Evolutionary conservation across 92 coral and sea anemone genomes (phyloP).

Genomic region (Epizoanthus illoricatus): DNA sequence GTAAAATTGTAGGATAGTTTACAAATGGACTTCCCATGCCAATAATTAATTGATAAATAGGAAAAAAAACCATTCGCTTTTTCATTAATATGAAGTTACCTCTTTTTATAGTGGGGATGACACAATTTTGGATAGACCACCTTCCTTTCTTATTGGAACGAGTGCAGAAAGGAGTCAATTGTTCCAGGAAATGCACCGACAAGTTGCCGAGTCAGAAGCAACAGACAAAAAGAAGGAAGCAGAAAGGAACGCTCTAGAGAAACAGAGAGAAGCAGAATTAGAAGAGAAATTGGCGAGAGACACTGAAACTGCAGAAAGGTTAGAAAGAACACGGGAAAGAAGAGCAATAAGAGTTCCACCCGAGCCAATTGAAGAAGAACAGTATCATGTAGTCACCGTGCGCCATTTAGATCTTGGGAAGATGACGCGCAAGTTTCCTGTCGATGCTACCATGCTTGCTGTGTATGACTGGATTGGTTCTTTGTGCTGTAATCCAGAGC

Average conservation of each 20-base stretch:
- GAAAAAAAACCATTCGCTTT: too few relatives aligned
- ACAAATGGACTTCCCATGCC: too few relatives aligned
- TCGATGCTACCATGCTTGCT: conserved; percentile 12
- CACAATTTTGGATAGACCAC: conserved; percentile 13
- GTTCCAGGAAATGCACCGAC: conserved; percentile 3
- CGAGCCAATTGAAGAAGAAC: conserved; percentile 8
- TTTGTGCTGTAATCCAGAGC: conserved; percentile 4
- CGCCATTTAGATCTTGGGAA: conserved; percentile 19
- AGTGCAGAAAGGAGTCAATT: conserved; percentile 7
- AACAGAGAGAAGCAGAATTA: conserved; percentile 3
- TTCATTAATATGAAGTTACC: neutral
- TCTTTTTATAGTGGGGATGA: conserved; percentile 22
- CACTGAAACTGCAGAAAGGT: neutral
- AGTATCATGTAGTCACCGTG: neutral
- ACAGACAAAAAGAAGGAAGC: conserved; percentile 12
- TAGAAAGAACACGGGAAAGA: neutral
- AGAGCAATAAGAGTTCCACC: conserved; percentile 14
- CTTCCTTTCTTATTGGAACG: conserved; percentile 27
- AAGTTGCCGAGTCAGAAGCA: conserved; percentile 10
- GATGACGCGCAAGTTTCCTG: conserved; percentile 7
- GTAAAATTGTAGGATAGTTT: too few relatives aligned
- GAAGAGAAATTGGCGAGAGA: conserved; percentile 6
- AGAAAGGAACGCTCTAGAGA: conserved; percentile 3
- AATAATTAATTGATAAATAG: too few relatives aligned
- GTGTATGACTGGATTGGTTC: conserved; percentile 34